Percentiles rank a stretch among this genome's conserved stretches.
These are phyloP conservation scores for Scaptomyza reducta DNA, from an alignment of 2,888 invertebrate genomes.

Conservation along the genomic window DNA sequence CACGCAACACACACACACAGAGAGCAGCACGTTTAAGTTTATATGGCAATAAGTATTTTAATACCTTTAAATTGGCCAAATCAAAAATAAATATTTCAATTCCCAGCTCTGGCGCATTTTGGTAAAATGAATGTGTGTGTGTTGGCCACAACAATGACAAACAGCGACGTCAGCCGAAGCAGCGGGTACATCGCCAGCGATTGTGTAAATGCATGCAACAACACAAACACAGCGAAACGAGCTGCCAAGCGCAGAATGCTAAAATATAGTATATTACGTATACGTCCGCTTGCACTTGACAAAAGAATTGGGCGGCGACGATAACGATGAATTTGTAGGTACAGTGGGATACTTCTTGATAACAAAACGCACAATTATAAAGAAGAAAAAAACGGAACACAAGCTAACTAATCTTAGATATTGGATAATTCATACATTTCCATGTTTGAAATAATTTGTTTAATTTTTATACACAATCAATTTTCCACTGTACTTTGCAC, in stretches of 20 bases:
- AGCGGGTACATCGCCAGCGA: constrained; percentile 19
- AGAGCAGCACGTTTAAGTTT: not conserved
- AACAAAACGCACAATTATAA: too few species aligned
- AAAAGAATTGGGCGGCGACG: constrained; percentile 61
- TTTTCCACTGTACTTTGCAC: constrained; percentile 45
- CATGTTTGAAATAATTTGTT: not conserved
- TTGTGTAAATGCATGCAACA: constrained; percentile 45
- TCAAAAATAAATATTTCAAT: constrained; percentile 40
- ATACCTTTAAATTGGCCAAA: constrained; percentile 23
- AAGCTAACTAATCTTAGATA: not conserved
- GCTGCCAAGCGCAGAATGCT: constrained; percentile 42
- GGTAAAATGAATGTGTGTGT: constrained; percentile 61
- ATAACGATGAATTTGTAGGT: constrained; percentile 45
- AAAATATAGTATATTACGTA: constrained; percentile 53
- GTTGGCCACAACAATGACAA: constrained; percentile 42
- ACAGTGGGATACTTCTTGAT: constrained; percentile 32
- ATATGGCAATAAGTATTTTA: constrained; percentile 36
- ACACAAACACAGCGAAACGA: constrained; percentile 14
- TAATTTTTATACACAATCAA: not conserved
- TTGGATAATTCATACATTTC: not conserved
- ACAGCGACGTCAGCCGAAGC: constrained; percentile 31
- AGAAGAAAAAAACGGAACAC: too few species aligned
- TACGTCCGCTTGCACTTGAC: constrained; percentile 72
- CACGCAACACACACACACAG: not conserved
- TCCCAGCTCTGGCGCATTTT: constrained; percentile 37